A percentile compares a stretch with the other conserved stretches of the same genome.
These are phyloP conservation scores for Anoncus sp. DNA, from an alignment of 2,888 invertebrate genomes.

Conservation along the genomic window DNA sequence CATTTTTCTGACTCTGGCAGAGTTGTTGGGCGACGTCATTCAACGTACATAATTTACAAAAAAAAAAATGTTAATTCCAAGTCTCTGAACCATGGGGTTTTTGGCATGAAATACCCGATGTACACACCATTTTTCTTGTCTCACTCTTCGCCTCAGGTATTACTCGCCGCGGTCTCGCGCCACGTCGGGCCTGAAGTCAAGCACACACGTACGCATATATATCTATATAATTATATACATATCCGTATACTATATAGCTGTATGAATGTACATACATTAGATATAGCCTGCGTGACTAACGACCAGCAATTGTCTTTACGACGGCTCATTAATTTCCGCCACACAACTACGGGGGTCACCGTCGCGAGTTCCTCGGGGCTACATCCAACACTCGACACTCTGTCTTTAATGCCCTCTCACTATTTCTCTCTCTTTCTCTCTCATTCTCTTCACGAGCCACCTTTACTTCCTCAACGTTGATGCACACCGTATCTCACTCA, in stretches of 20 bases:
- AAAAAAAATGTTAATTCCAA: neutral
- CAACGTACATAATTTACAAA: neutral
- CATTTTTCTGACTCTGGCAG: too few relatives aligned
- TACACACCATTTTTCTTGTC: conserved; percentile 16
- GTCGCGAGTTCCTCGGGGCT: conserved; percentile 59
- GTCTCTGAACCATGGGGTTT: too few relatives aligned
- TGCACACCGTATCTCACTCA: conserved; percentile 16
- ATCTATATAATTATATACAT: neutral
- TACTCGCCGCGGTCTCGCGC: conserved; percentile 31
- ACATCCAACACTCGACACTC: conserved; percentile 67
- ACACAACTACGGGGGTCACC: conserved; percentile 70
- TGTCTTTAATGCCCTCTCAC: conserved; percentile 61
- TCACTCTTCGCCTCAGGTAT: conserved; percentile 39
- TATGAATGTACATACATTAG: conserved; percentile 31
- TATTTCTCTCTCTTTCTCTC: conserved; percentile 4
- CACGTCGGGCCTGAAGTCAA: neutral
- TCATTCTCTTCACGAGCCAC: neutral
- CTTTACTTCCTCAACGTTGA: conserved; percentile 26
- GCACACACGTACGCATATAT: conserved; percentile 11
- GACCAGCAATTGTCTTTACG: conserved; percentile 75
- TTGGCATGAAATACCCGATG: conserved; percentile 24
- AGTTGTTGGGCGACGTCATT: too few relatives aligned
- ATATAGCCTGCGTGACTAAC: conserved; percentile 72
- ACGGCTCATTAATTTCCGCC: conserved; percentile 73
- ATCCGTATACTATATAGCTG: neutral